Evolutionary conservation across 2,113 vertebrate species (phyloP).

Genomic region (Delphinus delphis): DNA sequence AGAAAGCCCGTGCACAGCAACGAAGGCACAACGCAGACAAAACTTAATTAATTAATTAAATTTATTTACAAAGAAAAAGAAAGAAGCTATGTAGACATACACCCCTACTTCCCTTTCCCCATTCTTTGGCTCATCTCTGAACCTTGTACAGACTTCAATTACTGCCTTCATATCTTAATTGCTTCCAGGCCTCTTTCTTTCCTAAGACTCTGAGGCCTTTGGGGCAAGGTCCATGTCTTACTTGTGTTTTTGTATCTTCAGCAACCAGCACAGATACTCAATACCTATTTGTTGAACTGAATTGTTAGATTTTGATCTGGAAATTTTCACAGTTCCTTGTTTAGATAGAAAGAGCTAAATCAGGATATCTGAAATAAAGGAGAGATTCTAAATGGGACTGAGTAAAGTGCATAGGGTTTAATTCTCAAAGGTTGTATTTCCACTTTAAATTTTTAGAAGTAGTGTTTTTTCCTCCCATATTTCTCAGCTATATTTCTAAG

Average conservation of each 20-base stretch:
- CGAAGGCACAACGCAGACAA: too few relatives aligned
- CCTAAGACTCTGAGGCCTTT: background rate
- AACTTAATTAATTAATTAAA: too few relatives aligned
- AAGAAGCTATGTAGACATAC: background rate
- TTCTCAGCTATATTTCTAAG: background rate
- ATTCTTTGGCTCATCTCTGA: background rate
- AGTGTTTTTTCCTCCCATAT: background rate
- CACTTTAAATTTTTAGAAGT: background rate
- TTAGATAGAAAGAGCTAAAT: background rate
- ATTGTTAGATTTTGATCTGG: background rate
- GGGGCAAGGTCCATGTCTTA: background rate
- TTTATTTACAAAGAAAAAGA: too few relatives aligned
- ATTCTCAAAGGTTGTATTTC: background rate
- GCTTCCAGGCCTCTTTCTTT: background rate
- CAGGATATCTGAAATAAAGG: background rate
- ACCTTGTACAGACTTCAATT: background rate
- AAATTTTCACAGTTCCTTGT: background rate
- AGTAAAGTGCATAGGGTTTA: background rate
- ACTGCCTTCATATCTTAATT: accelerated
- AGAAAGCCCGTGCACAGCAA: too few relatives aligned
- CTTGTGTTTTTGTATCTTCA: background rate
- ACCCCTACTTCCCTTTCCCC: too few relatives aligned
- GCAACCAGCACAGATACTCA: background rate
- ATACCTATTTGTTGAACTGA: background rate
- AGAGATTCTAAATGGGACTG: background rate